Percentiles rank a stretch among this genome's conserved stretches.
phyloP scores from a whole-genome alignment of 2,113 vertebrate species.

The Otus sunia region DNA sequence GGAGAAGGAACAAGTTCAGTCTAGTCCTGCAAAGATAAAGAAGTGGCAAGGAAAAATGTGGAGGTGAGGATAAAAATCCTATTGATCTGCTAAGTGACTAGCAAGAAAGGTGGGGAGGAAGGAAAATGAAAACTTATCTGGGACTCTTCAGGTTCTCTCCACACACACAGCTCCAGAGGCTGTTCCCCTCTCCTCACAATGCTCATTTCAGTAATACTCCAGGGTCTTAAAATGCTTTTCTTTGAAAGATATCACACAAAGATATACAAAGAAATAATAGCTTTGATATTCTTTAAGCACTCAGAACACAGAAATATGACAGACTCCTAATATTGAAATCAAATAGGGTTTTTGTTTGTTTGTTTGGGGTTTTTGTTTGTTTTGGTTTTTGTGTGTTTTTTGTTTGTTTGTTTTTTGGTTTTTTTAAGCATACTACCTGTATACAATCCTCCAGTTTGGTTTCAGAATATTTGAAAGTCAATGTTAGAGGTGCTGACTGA shows the following conservation, averaged over 20 bases:
- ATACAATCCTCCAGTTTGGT: background rate
- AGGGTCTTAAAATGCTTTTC: background rate
- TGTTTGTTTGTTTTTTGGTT: too few relatives aligned
- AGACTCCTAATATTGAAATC: background rate
- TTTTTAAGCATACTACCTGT: background rate
- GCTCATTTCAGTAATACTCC: background rate
- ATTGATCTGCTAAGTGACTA: background rate
- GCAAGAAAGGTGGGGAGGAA: background rate
- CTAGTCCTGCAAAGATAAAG: background rate
- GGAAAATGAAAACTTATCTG: background rate
- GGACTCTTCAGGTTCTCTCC: background rate
- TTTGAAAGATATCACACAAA: background rate
- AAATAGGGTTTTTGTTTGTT: rapidly evolving
- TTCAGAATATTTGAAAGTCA: background rate
- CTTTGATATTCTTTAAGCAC: background rate
- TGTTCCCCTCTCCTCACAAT: background rate
- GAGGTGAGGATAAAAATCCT: background rate
- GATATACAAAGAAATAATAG: background rate
- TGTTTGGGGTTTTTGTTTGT: too few relatives aligned
- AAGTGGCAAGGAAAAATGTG: background rate
- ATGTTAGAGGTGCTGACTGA: background rate
- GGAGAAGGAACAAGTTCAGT: background rate
- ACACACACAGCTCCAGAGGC: background rate
- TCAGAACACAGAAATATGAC: background rate
- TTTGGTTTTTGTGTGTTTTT: too few relatives aligned